Evolutionary conservation across 2,888 invertebrate species (phyloP).

Genomic region (Strigamia crassipes): DNA sequence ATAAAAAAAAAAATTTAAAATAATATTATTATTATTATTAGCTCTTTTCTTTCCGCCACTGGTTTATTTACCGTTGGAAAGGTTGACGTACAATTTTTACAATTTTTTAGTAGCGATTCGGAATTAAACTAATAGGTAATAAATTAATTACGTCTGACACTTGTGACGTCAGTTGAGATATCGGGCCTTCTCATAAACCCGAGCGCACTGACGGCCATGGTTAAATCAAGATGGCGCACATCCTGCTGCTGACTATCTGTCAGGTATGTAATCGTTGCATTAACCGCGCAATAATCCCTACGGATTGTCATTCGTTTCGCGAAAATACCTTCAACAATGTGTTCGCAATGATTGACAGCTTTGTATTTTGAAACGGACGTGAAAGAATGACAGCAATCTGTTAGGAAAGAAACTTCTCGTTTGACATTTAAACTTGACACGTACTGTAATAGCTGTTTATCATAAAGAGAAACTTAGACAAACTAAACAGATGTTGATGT

Average conservation of each 20-base stretch:
- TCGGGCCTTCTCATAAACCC: neutral
- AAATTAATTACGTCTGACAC: neutral
- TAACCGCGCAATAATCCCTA: neutral
- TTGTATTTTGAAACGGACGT: neutral
- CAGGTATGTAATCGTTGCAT: neutral
- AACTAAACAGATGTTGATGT: neutral
- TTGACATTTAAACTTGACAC: conserved; percentile 10
- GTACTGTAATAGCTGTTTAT: neutral
- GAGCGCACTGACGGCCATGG: neutral
- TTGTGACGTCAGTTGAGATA: neutral
- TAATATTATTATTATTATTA: too few species aligned
- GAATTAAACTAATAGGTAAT: neutral
- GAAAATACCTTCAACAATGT: neutral
- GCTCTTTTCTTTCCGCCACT: too few species aligned
- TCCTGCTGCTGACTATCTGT: neutral
- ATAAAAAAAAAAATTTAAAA: too few species aligned
- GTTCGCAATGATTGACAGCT: neutral
- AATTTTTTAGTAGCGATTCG: too few species aligned
- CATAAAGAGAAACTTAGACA: neutral
- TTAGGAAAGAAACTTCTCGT: neutral
- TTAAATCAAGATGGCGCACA: neutral
- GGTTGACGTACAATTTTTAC: too few species aligned
- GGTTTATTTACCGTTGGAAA: too few species aligned
- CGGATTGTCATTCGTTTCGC: neutral
- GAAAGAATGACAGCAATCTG: neutral